Conservation (phyloP, 2,113 vertebrate species). For the Dasypus novemcinctus region DNA sequence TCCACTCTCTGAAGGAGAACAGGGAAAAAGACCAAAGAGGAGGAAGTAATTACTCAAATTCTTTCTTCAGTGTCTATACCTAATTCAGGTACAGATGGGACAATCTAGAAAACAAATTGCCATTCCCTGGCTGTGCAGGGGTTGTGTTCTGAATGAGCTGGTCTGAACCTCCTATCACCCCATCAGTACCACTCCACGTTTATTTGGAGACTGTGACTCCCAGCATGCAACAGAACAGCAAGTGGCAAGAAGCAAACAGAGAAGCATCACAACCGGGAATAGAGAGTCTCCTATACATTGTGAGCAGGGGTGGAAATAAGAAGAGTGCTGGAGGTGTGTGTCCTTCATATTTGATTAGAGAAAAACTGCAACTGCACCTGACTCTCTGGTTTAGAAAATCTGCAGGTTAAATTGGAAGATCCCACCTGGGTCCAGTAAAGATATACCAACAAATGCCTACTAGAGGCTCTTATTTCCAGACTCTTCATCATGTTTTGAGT, state of each 20-base stretch:
- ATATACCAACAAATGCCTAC: not conserved
- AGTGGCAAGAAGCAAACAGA: not conserved
- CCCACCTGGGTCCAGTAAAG: not conserved
- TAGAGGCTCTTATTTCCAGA: not conserved
- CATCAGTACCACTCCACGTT: not conserved
- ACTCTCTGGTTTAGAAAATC: not conserved
- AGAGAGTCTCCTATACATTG: not conserved
- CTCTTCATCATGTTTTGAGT: not conserved
- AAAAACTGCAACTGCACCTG: not conserved
- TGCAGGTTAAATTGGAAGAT: not conserved
- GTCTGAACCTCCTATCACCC: not conserved
- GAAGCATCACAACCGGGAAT: not conserved
- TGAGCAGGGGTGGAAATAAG: not conserved
- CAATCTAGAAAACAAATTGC: constrained; percentile 16
- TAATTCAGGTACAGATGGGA: constrained; percentile 25
- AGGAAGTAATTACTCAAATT: constrained; percentile 34
- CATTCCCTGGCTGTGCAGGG: not conserved
- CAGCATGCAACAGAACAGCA: not conserved
- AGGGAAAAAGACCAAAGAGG: not conserved
- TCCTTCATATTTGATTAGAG: not conserved
- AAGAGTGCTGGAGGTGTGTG: not conserved
- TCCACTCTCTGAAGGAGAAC: not conserved
- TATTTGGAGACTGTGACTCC: not conserved
- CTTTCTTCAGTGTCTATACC: constrained; percentile 17
- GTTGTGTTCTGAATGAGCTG: not conserved